Base-by-base conservation (phyloP, 2,888 invertebrate genomes). In the Nemapogon koenigi region DNA sequence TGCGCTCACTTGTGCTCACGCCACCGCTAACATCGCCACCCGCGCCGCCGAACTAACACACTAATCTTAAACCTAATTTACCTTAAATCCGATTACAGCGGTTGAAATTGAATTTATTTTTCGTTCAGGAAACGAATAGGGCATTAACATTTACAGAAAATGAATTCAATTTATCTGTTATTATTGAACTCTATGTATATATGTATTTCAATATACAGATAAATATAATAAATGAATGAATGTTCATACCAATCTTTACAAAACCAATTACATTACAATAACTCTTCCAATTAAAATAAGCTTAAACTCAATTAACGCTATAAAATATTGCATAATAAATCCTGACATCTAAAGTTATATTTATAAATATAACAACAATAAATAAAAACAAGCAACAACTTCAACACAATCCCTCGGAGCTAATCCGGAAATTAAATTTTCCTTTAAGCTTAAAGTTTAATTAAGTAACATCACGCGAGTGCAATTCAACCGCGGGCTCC, bases 381-480 rank as follows among this genome's bases (percentile, higher is more conserved):
- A 35, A 35, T 17, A 14, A 62, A 63, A 64, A 58, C 57, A 58
- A 54, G 51, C 57, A 57, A 60, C 52, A 16, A 38, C 36, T 37
- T 39, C 33, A 37, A 29, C 37, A 49, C 55, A 55, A 65, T 65
- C 60, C 59, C 53, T 56, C 48, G 47, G 49, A 57, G 57, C 56
- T 46, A 50, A 51, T 53, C 67, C 69, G 71, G 69, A 71, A 70
- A 70, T 70, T 70, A 69, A 67, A 68, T 69, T 62, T 64, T 63
- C 64, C 62, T 55, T 68, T 65, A 62, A 66, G 68, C 66, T 63
- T 64, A 60, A 65, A 67, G 55, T 69, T 71, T 67, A 71, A 70
- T 71, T 70, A 70, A 68, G 55, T 54, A 60, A 60, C 55, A 62
- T 58, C 69, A 70, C 66, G 68, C 68, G 55, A 69, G 52, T 56